A percentile compares a stretch with the other conserved stretches of the same genome.
These are phyloP conservation scores for Prorops nasuta DNA, from an alignment of 1,140 invertebrate species.

Conservation along the genomic window DNA sequence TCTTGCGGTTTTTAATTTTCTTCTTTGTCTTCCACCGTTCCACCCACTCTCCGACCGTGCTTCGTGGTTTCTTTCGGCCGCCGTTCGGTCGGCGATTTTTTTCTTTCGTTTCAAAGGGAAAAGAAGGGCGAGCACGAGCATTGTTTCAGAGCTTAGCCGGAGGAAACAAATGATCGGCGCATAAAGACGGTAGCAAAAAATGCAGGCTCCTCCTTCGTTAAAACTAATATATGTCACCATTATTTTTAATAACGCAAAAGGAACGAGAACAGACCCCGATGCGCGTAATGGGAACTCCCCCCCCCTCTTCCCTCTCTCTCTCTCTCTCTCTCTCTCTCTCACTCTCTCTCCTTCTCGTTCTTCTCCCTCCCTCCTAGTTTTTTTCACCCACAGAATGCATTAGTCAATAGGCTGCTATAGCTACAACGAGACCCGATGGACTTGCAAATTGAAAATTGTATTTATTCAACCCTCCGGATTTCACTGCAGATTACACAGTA, in stretches of 20 bases:
- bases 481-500: no score
- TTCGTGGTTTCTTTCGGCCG: background rate
- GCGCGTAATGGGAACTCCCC: constrained; percentile 17
- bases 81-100: constrained; percentile 5
- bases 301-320: constrained; percentile 1
- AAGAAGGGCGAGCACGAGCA: constrained; percentile 12
- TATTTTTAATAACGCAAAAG: constrained; percentile 45
- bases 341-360: background rate
- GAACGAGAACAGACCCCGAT: constrained; percentile 10
- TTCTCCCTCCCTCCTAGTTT: no score
- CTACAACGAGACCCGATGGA: no score
- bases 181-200: constrained; percentile 37
- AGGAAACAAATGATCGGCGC: constrained; percentile 38
- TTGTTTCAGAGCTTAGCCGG: constrained; percentile 28
- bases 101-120: background rate
- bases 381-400: no score
- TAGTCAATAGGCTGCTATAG: no score
- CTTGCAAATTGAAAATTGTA: no score
- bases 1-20: constrained; percentile 5
- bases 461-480: no score
- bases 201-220: constrained; percentile 37
- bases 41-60: constrained; percentile 2
- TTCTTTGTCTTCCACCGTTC: constrained; percentile 3
- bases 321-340: constrained; percentile 6
- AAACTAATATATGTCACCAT: constrained; percentile 47